Base-by-base conservation (phyloP, 2,113 vertebrate genomes). In the Hippocampus abdominalis region DNA sequence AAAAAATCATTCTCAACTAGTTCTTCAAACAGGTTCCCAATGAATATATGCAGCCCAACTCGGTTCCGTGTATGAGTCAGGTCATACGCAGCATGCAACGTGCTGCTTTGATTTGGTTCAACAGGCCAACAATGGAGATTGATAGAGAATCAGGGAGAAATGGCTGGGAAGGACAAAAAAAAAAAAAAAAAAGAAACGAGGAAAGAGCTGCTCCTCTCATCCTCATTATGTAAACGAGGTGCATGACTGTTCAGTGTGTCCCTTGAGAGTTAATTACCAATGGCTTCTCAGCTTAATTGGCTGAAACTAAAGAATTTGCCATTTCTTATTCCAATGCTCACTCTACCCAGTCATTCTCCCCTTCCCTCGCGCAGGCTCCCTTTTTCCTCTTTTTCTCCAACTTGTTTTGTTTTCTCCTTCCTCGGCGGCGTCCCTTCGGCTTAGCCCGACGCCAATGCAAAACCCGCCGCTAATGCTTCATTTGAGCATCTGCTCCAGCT, bases 261-360 rank as follows among this genome's bases (percentile, higher is more conserved):
- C 89, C 88, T 78, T 21, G 91, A 93, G 91, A 92, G 84, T 90
- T 92, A 90, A 93, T 92, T 92, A 92, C 87, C 87, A 90, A 83
- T 90, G 87, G 91, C 90, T 91, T 89, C 89, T 89, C 85, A 86
- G 87, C 84, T 87, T 92, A 92, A 93, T 93, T 92, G 91, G 88
- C 91, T 91, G 89, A 91, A 92, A 91, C 90, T 92, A 89, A 89
- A 88, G 89, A 90, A 90, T 90, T 89, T 90, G 85, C 88, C 88
- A 88, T 91, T 90, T 91, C 85, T 89, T 88, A 81, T 87, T 85
- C 80, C 87, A 77, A 76, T 79, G 75, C 81, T 79, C 77, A 49
- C 80, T 84, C 80, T 73, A 68, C 70, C 72, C 69, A 64, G 49
- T 65, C 84, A 65, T 72, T 68, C 66, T 46, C 74, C 71, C 64